Base-by-base conservation (phyloP, 2,888 invertebrate species). In the Monochamus alternatus region DNA sequence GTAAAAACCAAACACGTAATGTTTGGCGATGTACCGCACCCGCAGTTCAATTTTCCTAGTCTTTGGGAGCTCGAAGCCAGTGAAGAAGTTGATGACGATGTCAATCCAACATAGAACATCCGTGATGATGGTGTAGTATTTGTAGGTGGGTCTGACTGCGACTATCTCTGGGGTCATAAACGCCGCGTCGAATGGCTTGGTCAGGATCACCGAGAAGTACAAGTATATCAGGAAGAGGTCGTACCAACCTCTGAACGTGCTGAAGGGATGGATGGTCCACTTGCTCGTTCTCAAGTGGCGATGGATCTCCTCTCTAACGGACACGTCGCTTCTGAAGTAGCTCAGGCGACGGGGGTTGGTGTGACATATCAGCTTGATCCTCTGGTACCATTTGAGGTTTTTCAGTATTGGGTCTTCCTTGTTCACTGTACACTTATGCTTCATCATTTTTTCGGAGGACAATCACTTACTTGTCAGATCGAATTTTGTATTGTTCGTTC, bases 241-340 rank as follows among this genome's bases (percentile, higher is more conserved):
- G 66, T 81, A 81, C 51, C 60, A 73, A 3, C 30, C 52, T 30
- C 72, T 63, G 62, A 77, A 66, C 14, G 44, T 65, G 64, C 44
- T 83, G 78, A 4, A 60, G 4, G 84, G 84, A 73, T 84, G 84
- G 32, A 83, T 80, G 2, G 80, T 74, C 31, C 63, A 79, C 0
- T 64, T 30, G 12, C 55, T 47, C 5, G 47, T 64, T 12, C 58
- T 22, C 3, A 78, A 59, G 14, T 84, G 84, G 2, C 82, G 72
- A 51, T 76, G 43, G 59, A 79, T 76, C 59, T 81, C 80, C 2
- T 74, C 58, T 10, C 68, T 73, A 9, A 84, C 69, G 7, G 80
- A 77, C 9, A 73, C 74, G 62, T 78, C 75, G 47, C 81, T 84
- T 74, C 77, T 76, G 71, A 81, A 84, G 58, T 44, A 69, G 12